A percentile compares a stretch with the other conserved stretches of the same genome.
Evolutionary conservation across 2,888 invertebrate species (phyloP).

Genomic region (Tetheella fluctuosa): DNA sequence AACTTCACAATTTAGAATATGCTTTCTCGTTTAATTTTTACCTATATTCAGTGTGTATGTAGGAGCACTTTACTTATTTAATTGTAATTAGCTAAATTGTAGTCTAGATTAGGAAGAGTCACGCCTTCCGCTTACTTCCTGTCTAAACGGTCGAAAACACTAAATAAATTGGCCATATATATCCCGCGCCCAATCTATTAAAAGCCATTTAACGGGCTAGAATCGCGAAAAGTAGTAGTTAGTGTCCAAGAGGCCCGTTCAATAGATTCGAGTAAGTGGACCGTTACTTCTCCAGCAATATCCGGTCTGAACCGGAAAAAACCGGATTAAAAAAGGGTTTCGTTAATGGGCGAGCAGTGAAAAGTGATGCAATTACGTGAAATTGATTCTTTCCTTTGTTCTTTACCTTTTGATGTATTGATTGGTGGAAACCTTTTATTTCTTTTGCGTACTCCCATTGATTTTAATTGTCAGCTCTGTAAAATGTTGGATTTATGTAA

Average conservation of each 20-base stretch:
- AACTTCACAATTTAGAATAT: too few relatives aligned
- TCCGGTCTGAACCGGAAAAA: slow-evolving; percentile 71
- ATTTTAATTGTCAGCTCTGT: not conserved
- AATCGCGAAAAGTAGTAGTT: slow-evolving; percentile 70
- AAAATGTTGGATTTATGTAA: not conserved
- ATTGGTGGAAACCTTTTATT: slow-evolving; percentile 33
- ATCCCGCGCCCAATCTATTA: slow-evolving; percentile 66
- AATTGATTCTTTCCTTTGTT: slow-evolving; percentile 70
- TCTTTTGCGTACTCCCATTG: slow-evolving; percentile 15
- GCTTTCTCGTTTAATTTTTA: too few relatives aligned
- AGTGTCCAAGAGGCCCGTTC: slow-evolving; percentile 65
- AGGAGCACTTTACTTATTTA: too few relatives aligned
- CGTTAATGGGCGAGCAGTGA: slow-evolving; percentile 71
- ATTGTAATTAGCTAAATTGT: slow-evolving; percentile 3
- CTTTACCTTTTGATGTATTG: slow-evolving; percentile 49
- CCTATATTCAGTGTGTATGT: too few relatives aligned
- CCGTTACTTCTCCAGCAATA: slow-evolving; percentile 74
- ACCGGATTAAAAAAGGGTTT: slow-evolving; percentile 73
- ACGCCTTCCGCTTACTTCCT: slow-evolving; percentile 5
- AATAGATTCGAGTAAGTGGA: slow-evolving; percentile 74
- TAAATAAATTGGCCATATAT: slow-evolving; percentile 57
- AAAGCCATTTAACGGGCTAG: slow-evolving; percentile 70
- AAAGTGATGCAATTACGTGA: slow-evolving; percentile 76
- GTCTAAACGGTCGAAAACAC: slow-evolving; percentile 27
- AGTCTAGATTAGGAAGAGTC: slow-evolving; percentile 9